A percentile compares a stretch with the other conserved stretches of the same genome.
phyloP scores from a whole-genome alignment of 2,797 vertebrate genomes.

The Danio choprae region DNA sequence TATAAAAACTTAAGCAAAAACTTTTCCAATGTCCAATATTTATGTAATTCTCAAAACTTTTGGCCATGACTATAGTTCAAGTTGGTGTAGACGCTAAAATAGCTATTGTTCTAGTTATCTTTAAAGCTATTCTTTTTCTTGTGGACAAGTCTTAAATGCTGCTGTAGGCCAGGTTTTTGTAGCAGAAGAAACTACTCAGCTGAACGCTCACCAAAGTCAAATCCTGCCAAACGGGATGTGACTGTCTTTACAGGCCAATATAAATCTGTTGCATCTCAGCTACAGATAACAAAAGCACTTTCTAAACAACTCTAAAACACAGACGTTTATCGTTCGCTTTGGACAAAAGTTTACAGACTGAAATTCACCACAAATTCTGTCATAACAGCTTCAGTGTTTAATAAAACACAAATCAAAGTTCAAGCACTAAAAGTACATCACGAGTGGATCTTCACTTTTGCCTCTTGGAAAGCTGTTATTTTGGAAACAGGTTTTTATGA shows the following conservation, averaged over 20 bases:
- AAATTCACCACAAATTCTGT: too few relatives aligned
- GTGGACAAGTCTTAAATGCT: too few relatives aligned
- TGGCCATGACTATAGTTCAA: too few relatives aligned
- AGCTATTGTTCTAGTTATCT: too few relatives aligned
- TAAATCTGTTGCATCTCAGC: background rate
- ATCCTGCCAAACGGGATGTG: background rate
- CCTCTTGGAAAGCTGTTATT: slow-evolving; percentile 7
- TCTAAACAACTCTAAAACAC: background rate
- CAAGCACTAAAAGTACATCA: background rate
- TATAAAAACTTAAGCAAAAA: too few relatives aligned
- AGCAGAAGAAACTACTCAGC: background rate
- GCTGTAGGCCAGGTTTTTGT: background rate
- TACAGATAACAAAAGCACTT: background rate
- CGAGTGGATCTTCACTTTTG: slow-evolving; percentile 1
- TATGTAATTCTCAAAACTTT: too few relatives aligned
- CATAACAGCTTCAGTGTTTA: background rate
- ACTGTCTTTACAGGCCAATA: background rate
- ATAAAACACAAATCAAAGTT: background rate
- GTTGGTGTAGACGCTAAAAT: too few relatives aligned
- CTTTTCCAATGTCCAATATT: too few relatives aligned
- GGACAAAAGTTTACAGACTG: background rate
- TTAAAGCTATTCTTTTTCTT: too few relatives aligned
- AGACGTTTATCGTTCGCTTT: background rate
- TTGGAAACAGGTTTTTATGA: slow-evolving; percentile 16
- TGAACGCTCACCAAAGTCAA: background rate